phyloP scores from a whole-genome alignment of 1,140 invertebrate genomes.

The Melipona quadrifasciata region DNA sequence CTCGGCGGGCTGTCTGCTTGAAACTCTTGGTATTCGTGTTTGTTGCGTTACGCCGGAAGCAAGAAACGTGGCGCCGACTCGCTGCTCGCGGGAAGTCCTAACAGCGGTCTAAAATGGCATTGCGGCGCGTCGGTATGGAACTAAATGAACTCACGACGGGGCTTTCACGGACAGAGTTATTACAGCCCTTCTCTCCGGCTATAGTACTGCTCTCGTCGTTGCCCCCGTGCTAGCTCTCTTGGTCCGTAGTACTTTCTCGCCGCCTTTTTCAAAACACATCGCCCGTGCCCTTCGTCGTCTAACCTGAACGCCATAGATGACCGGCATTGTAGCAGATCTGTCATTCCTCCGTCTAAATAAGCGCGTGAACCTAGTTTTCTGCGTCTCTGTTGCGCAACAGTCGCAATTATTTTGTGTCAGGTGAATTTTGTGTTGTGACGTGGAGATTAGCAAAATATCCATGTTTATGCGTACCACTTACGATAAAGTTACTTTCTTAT shows the following conservation, averaged over 20 bases:
- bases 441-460: background rate
- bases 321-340: slow-evolving; percentile 54
- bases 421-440: too few species aligned
- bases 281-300: slow-evolving; percentile 30
- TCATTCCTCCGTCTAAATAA: slow-evolving; percentile 58
- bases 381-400: background rate
- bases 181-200: slow-evolving; percentile 56
- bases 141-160: slow-evolving; percentile 76
- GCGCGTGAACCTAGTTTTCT: slow-evolving; percentile 28
- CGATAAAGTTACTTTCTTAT: background rate
- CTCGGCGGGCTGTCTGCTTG: background rate
- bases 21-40: background rate
- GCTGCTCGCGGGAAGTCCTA: slow-evolving; percentile 63
- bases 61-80: slow-evolving; percentile 1
- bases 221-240: slow-evolving; percentile 43
- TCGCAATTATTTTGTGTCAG: background rate
- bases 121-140: slow-evolving; percentile 77
- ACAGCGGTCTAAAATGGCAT: slow-evolving; percentile 74
- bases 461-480: background rate
- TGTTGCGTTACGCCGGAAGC: background rate
- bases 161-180: slow-evolving; percentile 78
- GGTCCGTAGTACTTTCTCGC: slow-evolving; percentile 19
- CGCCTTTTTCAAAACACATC: slow-evolving; percentile 50
- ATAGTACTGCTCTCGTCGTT: slow-evolving; percentile 43
- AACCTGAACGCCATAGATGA: slow-evolving; percentile 10